phyloP scores from a whole-genome alignment of 2,113 vertebrate genomes.

The Antennarius striatus region DNA sequence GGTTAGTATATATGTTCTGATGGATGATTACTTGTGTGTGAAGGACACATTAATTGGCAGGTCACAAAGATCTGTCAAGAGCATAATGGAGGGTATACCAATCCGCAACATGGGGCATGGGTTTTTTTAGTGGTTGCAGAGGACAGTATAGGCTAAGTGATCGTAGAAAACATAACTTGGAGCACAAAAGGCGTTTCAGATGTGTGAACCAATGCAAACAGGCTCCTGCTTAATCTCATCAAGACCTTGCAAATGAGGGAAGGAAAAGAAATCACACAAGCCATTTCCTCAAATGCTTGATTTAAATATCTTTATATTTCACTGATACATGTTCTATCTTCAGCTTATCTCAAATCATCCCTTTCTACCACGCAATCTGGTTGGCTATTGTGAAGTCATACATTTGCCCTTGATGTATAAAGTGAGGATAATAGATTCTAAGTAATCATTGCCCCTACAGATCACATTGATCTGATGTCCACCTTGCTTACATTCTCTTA shows the following conservation, averaged over 20 bases:
- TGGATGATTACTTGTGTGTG: neutral
- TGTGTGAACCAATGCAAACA: constrained; percentile 48
- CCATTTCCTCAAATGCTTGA: constrained; percentile 2
- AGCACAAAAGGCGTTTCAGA: constrained; percentile 50
- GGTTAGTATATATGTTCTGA: neutral
- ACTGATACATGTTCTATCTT: neutral
- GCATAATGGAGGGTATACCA: constrained; percentile 31
- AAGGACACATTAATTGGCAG: constrained; percentile 13
- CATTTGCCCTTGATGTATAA: constrained; percentile 56
- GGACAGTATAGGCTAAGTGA: constrained; percentile 29
- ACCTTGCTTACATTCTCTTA: constrained; percentile 41
- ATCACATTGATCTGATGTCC: constrained; percentile 49
- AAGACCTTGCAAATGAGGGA: constrained; percentile 33
- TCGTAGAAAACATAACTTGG: constrained; percentile 41
- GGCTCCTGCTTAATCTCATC: constrained; percentile 42
- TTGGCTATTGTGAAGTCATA: constrained; percentile 1
- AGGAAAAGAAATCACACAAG: neutral
- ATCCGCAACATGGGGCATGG: constrained; percentile 33
- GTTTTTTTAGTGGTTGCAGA: constrained; percentile 13
- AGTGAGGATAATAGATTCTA: constrained; percentile 40
- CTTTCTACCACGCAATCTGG: constrained; percentile 16
- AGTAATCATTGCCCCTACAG: constrained; percentile 50
- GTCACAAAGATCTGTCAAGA: constrained; percentile 18
- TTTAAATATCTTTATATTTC: constrained; percentile 33
- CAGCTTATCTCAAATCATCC: neutral